phyloP scores from a whole-genome alignment of 53 echinoderm and acorn worm genomes.

The Temnopleurus reevesii region DNA sequence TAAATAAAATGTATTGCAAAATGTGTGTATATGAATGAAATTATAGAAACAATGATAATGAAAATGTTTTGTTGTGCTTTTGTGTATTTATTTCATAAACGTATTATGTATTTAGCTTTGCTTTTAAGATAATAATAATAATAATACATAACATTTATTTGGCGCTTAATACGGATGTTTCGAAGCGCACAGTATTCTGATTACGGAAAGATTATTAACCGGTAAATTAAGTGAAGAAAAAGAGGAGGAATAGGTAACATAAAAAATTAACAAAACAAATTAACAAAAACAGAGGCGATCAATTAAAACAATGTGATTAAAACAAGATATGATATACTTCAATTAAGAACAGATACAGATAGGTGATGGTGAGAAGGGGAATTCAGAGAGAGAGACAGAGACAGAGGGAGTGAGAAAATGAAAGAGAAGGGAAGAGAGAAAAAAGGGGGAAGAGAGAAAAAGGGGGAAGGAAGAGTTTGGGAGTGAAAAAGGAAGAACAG shows the following conservation, averaged over 20 bases:
- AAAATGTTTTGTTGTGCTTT: not conserved
- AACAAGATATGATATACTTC: not conserved
- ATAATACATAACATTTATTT: no score
- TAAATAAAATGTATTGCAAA: no score
- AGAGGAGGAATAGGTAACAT: not conserved
- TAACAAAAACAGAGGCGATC: not conserved
- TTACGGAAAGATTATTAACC: no score
- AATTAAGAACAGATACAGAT: not conserved
- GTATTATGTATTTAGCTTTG: not conserved
- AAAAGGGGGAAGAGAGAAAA: not conserved
- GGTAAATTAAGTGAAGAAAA: not conserved
- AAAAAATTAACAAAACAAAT: not conserved
- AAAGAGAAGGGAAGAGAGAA: not conserved
- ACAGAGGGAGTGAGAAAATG: not conserved
- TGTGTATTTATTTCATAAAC: not conserved
- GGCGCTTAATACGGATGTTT: no score
- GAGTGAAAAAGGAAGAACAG: not conserved
- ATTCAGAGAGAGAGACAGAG: not conserved
- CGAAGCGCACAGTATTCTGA: no score
- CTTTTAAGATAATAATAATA: no score
- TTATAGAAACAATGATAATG: not conserved
- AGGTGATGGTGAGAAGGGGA: not conserved
- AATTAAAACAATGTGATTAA: not conserved
- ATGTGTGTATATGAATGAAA: conserved; percentile 13
- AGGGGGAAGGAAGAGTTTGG: not conserved